Percentiles rank a stretch among this genome's conserved stretches.
Conservation (phyloP, 92 coral and sea anemone genomes). For the Porites evermanni region DNA sequence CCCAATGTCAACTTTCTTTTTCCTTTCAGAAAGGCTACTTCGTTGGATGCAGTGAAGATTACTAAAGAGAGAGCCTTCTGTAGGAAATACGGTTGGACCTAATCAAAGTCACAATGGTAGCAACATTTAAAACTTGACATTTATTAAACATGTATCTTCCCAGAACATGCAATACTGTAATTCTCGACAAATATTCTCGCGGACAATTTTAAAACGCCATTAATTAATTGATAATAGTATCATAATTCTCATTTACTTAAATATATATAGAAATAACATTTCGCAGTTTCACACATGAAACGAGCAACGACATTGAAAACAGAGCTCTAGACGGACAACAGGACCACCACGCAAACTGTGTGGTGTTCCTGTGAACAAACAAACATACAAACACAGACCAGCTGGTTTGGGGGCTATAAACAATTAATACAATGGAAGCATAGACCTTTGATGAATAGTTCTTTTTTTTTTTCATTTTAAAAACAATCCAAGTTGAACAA, state of each 20-base stretch:
- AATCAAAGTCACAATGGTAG: background rate
- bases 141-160: conserved; percentile 59
- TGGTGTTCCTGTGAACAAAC: background rate
- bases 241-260: conserved; percentile 38
- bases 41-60: too few species aligned
- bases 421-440: background rate
- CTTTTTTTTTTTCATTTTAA: background rate
- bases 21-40: too few species aligned
- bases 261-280: conserved; percentile 49
- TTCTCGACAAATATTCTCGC: conserved; percentile 48
- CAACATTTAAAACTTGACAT: conserved; percentile 48
- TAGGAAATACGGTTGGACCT: too few species aligned
- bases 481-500: background rate
- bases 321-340: conserved; percentile 28
- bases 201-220: conserved; percentile 55
- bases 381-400: conserved; percentile 77
- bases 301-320: conserved; percentile 40
- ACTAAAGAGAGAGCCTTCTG: too few species aligned
- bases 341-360: background rate
- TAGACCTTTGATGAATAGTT: background rate
- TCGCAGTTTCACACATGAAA: conserved; percentile 37
- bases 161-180: conserved; percentile 44
- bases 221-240: conserved; percentile 34
- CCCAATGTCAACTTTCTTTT: too few species aligned
- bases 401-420: conserved; percentile 64